Conservation (phyloP, 2,888 invertebrate genomes). For the Pristionchus maxplancki region DNA sequence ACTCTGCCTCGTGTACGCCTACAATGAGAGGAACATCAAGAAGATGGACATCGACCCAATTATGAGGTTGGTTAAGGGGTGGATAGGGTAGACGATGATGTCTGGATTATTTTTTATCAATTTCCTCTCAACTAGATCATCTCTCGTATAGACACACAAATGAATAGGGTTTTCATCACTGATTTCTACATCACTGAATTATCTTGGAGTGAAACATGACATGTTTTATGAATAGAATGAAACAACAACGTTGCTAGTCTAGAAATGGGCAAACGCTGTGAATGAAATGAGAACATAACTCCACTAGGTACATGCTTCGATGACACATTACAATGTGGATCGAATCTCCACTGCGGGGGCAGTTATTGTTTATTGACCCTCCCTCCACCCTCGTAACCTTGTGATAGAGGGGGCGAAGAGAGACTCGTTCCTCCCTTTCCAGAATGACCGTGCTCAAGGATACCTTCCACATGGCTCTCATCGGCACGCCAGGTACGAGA, state of each 20-base stretch:
- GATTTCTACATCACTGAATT: too few species aligned
- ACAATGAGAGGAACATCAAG: constrained; percentile 51
- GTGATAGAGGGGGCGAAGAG: background rate
- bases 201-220: too few species aligned
- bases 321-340: constrained; percentile 20
- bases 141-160: too few species aligned
- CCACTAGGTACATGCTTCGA: background rate
- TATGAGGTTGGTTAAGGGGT: background rate
- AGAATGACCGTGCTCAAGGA: constrained; percentile 50
- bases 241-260: background rate
- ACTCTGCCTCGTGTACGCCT: constrained; percentile 54
- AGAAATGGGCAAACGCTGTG: background rate
- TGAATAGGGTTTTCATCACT: too few species aligned
- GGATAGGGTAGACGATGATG: background rate
- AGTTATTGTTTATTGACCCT: constrained; percentile 32
- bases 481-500: constrained; percentile 28
- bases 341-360: background rate
- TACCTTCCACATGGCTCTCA: constrained; percentile 32
- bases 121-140: too few species aligned
- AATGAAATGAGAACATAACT: background rate
- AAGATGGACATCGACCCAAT: constrained; percentile 45
- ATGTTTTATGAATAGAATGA: background rate
- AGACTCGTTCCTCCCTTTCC: constrained; percentile 12
- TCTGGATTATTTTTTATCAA: too few species aligned
- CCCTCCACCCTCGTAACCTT: background rate